Conservation (phyloP, 2,888 invertebrate genomes). For the Apotomis capreana region DNA sequence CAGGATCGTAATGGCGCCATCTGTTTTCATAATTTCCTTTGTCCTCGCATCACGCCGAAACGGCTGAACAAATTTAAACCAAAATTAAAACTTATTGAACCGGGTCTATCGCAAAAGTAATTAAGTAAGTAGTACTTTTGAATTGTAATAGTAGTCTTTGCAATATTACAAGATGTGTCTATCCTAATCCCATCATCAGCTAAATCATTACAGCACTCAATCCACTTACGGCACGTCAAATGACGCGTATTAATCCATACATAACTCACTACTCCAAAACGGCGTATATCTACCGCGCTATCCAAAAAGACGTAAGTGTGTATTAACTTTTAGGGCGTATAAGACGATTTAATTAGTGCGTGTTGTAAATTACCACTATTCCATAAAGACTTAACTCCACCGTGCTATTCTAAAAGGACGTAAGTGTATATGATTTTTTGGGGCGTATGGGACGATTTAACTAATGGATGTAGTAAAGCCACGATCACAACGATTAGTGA, state of each 20-base stretch:
- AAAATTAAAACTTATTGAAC: no score
- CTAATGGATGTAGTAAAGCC: neutral
- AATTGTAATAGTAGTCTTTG: neutral
- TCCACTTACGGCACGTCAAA: slow-evolving; percentile 13
- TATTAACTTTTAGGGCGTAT: no score
- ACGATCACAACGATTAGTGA: slow-evolving; percentile 10
- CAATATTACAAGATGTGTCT: neutral
- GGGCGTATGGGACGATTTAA: neutral
- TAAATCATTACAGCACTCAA: slow-evolving; percentile 11
- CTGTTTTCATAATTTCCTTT: no score
- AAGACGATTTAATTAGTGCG: no score
- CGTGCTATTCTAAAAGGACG: neutral
- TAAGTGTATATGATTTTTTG: neutral
- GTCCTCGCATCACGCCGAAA: no score
- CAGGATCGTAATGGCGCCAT: no score
- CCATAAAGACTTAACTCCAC: neutral
- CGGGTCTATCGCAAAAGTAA: no score
- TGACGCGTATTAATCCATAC: slow-evolving; percentile 8
- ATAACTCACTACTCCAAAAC: neutral
- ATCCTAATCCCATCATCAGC: neutral
- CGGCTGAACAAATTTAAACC: no score
- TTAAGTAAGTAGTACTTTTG: no score
- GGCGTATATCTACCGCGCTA: neutral
- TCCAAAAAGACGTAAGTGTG: neutral
- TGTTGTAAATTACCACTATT: neutral